A percentile compares a stretch with the other conserved stretches of the same genome.
Conservation (phyloP, 2,888 invertebrate genomes). For the Zaprionus bogoriensis region DNA sequence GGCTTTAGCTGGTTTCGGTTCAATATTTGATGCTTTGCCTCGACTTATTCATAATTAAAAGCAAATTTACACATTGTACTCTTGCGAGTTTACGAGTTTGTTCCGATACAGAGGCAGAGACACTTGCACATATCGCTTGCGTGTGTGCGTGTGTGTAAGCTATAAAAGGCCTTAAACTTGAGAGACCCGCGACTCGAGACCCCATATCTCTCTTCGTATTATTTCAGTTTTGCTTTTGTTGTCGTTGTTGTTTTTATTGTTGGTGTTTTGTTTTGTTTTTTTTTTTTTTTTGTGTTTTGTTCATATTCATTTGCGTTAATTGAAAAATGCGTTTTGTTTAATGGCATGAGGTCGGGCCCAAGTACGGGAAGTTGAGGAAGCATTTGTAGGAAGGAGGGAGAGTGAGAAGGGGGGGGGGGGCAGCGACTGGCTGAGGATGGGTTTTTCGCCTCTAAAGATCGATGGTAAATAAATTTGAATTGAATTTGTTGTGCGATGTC, state of each 20-base stretch:
- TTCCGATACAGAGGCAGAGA: too few species aligned
- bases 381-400: background rate
- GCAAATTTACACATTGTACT: constrained; percentile 45
- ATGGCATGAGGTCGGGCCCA: constrained; percentile 1
- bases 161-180: constrained; percentile 7
- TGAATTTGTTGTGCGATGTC: constrained; percentile 46
- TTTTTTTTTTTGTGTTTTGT: background rate
- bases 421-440: background rate
- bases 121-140: too few species aligned
- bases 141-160: background rate
- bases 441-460: constrained; percentile 31
- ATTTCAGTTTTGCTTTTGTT: background rate
- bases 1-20: too few species aligned
- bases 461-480: constrained; percentile 52
- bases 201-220: constrained; percentile 8
- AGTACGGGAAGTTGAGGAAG: too few species aligned
- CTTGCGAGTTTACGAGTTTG: constrained; percentile 22
- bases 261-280: constrained; percentile 1
- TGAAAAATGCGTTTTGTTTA: constrained; percentile 52
- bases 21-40: constrained; percentile 25
- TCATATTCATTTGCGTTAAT: constrained; percentile 41
- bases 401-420: too few species aligned
- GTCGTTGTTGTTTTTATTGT: constrained; percentile 7
- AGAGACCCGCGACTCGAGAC: background rate
- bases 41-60: constrained; percentile 44